Evolutionary conservation across 2,113 vertebrate species (phyloP), one percentile per base, ranked within the genome.

Genomic region (Seriola aureovittata): DNA sequence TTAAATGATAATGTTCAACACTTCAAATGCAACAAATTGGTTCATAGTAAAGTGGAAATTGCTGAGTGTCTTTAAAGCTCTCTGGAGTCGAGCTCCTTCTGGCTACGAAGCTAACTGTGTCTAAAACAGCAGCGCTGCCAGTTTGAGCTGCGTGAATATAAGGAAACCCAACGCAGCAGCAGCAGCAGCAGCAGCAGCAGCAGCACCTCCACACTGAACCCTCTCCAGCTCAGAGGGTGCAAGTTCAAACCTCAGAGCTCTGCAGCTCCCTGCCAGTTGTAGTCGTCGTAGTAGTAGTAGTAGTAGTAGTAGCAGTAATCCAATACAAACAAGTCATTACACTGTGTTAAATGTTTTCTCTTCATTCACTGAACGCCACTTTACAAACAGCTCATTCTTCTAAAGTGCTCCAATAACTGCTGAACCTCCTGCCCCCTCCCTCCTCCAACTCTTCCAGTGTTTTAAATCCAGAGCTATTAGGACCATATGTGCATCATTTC

Each of bases 301-400:
- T 29, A 66, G 55, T 59, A 78, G 55, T 66, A 34, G 34, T 59
- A 38, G 72, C 52, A 29, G 17, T 75, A 72, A 75, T 85, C 77
- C 74, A 85, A 52, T 46, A 64, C 58, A 88, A 86, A 88, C 52
- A 82, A 69, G 36, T 77, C 75, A 54, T 76, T 84, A 66, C 32
- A n/a, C 32, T 7, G 42, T 0, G 3, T 52, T 76, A 55, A 87
- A 83, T 62, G 63, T 82, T 78, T 76, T 76, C 62, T 76, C 50
- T 69, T 67, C 58, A 62, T 52, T 78, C 60, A 70, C 68, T 52
- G 36, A 77, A 36, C 0, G 3, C 62, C 67, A 25, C 57, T 79
- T 46, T 50, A 72, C 60, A 69, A 46, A 59, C 10, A 0, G 9
- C 54, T 34, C 44, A 62, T 58, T 82, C 63, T 57, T 75, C 75